Conservation (phyloP, 2,888 invertebrate genomes). For the Mesorhabditis spiculigera region DNA sequence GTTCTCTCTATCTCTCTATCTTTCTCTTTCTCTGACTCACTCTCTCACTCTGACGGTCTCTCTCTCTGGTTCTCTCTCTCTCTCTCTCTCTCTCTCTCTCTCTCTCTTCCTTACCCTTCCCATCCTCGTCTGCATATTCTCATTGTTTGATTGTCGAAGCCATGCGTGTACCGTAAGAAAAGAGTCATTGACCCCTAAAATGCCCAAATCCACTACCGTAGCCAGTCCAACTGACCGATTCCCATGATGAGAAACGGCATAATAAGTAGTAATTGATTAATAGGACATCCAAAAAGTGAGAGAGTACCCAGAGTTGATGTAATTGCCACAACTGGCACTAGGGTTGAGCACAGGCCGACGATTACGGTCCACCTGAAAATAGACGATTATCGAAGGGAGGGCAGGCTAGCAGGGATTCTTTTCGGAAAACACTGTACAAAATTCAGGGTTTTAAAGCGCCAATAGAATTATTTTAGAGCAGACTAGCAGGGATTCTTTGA, state of each 20-base stretch:
- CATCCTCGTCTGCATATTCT: constrained; percentile 18
- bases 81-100: no score
- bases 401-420: background rate
- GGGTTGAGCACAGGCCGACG: constrained; percentile 39
- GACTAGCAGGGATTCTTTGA: no score
- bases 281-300: constrained; percentile 42
- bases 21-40: background rate
- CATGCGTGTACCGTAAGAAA: constrained; percentile 54
- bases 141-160: constrained; percentile 24
- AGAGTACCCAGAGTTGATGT: constrained; percentile 48
- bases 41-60: no score
- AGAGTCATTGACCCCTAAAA: constrained; percentile 52
- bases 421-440: background rate
- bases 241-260: constrained; percentile 58
- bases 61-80: no score
- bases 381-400: background rate
- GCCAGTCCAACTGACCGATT: constrained; percentile 30
- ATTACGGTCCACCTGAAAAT: constrained; percentile 22
- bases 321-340: constrained; percentile 51
- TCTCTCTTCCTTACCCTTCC: constrained; percentile 23
- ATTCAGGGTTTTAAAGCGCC: no score
- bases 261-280: constrained; percentile 52
- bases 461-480: no score
- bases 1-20: background rate
- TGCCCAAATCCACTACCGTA: background rate